Base-by-base conservation (phyloP, 2,797 vertebrate genomes). In the Enteromius argenteus region DNA sequence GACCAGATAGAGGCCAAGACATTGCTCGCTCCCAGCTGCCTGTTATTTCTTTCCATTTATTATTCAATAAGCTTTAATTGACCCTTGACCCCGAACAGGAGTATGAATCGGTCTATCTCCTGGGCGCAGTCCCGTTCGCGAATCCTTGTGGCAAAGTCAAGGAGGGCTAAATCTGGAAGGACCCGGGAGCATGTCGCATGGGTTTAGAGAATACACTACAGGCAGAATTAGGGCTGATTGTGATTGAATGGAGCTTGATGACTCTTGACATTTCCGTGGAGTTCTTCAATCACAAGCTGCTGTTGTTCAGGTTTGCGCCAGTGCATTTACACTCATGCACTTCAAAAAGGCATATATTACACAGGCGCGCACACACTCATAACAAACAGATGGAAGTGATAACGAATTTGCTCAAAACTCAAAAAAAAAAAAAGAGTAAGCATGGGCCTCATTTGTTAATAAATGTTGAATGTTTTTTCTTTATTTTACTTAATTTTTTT, bases 61-160 rank as follows among this genome's bases (percentile, higher is more conserved):
- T 92, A 95, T 94, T 93, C 92, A 95, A 94, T 94, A 94, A 94
- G 85, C 88, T 84, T 82, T 90, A 92, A 94, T 92, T 93, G 92
- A 91, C 93, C 93, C 86, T 88, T 94, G 93, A 94, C 92, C 93
- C 80, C 37, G 82, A 60, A 87, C 64, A 86, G 85, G 86, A 86
- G 90, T 90, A 91, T 87, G 42, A 42, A 85, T 81, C 86, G 87
- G 87, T 85, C 89, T 88, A 79, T 86, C 86, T 86, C 84, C 60
- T 79, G 86, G 84, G 87, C 86, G 84, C 74, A 72, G 89, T 89
- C 77, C 58, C 35, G 49, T 49, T 69, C 56, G 35, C 32, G n/a
- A 73, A 87, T 69, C 68, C 64, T 83, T 81, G 80, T 27, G 80
- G 39, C 83, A 86, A 86, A 86, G 85, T 85, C 85, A 87, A 89